Conservation (phyloP, 2,113 vertebrate species). For the Meleagris gallopavo region DNA sequence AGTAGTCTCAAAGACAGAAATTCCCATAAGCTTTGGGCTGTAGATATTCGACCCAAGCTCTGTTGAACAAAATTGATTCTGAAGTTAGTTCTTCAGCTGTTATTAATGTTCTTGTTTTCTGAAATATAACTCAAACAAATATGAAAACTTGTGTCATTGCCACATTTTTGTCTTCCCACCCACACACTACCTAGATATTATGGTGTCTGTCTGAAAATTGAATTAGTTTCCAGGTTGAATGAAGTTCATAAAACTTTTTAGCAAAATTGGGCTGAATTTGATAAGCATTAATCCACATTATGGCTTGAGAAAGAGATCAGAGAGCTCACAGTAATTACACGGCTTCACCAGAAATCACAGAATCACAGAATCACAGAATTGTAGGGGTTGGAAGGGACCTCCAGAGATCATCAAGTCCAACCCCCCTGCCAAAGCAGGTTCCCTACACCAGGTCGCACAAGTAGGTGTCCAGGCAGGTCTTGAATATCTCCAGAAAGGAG, state of each 20-base stretch:
- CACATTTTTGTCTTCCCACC: slow-evolving; percentile 18
- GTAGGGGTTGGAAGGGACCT: too few species aligned
- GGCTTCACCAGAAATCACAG: too few species aligned
- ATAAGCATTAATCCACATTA: neutral
- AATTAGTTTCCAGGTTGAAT: slow-evolving; percentile 7
- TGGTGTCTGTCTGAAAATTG: slow-evolving; percentile 25
- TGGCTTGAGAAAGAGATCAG: neutral
- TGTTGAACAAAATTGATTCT: neutral
- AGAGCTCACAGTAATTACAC: neutral
- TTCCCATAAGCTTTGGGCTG: neutral
- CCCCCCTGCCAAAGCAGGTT: too few species aligned
- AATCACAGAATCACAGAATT: too few species aligned
- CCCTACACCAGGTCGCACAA: too few species aligned
- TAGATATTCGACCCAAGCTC: neutral
- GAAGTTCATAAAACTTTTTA: slow-evolving; percentile 25
- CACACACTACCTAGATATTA: neutral
- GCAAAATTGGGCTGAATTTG: slow-evolving; percentile 18
- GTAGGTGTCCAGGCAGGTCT: too few species aligned
- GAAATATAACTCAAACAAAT: slow-evolving; percentile 30
- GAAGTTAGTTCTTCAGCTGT: slow-evolving; percentile 18
- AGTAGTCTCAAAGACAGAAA: neutral
- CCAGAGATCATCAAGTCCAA: too few species aligned
- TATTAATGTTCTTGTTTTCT: slow-evolving; percentile 35
- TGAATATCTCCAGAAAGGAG: too few species aligned
- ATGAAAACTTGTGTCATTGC: neutral